Conservation (phyloP, 2,888 invertebrate genomes). For the Miltochrista miniata region DNA sequence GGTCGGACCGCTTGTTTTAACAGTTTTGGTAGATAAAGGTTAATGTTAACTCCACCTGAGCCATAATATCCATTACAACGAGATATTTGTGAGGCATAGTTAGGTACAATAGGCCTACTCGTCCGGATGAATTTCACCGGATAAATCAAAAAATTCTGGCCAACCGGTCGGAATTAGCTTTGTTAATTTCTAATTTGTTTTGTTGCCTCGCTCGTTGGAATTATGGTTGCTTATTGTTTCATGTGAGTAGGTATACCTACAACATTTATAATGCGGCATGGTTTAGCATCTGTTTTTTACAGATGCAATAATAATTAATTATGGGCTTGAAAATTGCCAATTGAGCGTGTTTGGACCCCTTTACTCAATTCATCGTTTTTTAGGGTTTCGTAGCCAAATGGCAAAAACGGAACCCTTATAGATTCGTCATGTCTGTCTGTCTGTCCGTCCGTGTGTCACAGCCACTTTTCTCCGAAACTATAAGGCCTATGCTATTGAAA, state of each 20-base stretch:
- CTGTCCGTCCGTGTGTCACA: too few relatives aligned
- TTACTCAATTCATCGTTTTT: too few relatives aligned
- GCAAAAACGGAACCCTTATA: too few relatives aligned
- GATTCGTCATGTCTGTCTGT: too few relatives aligned
- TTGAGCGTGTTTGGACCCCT: too few relatives aligned
- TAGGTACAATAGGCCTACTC: conserved; percentile 10
- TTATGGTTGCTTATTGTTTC: conserved; percentile 46
- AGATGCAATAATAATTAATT: too few relatives aligned
- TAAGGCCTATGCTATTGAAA: too few relatives aligned
- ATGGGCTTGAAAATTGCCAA: too few relatives aligned
- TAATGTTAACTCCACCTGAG: conserved; percentile 76
- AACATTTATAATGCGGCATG: conserved; percentile 16
- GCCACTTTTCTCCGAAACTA: too few relatives aligned
- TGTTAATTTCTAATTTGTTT: conserved; percentile 58
- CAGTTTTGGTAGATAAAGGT: conserved; percentile 79
- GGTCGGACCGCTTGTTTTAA: conserved; percentile 72
- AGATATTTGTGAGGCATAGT: too few relatives aligned
- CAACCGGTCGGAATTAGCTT: conserved; percentile 50
- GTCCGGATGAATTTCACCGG: conserved; percentile 43
- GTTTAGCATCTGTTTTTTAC: too few relatives aligned
- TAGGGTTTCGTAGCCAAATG: too few relatives aligned
- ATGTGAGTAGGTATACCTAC: conserved; percentile 36
- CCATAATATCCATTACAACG: conserved; percentile 68
- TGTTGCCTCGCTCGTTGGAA: conserved; percentile 40
- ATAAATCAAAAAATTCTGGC: conserved; percentile 64